phyloP scores from a whole-genome alignment of 2,888 invertebrate species.

The Mechanitis messenoides region DNA sequence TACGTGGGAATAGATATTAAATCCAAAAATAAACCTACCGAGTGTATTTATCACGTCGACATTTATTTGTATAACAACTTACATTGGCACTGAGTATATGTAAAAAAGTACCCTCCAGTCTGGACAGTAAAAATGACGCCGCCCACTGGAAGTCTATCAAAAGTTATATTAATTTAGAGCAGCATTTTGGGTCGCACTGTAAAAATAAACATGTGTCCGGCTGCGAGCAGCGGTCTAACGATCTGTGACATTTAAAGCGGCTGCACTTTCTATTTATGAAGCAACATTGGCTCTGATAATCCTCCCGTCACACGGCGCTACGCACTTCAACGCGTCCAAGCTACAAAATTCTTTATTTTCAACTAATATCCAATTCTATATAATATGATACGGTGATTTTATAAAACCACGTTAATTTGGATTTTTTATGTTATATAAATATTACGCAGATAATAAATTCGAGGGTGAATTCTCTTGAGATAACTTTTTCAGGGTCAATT shows the following conservation, averaged over 20 bases:
- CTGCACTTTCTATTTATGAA: conserved; percentile 68
- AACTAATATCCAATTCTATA: not conserved
- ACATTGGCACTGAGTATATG: conserved; percentile 7
- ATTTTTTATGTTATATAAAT: no score
- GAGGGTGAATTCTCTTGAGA: not conserved
- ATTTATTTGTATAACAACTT: conserved; percentile 2
- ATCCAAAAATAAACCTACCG: not conserved
- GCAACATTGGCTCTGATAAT: conserved; percentile 37
- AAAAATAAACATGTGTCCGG: conserved; percentile 51
- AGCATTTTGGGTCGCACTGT: conserved; percentile 53
- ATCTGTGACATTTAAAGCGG: conserved; percentile 63
- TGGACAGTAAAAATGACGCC: conserved; percentile 19
- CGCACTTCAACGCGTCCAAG: not conserved
- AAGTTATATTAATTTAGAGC: conserved; percentile 55
- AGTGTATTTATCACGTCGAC: conserved; percentile 2
- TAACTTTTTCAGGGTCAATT: not conserved
- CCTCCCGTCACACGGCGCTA: conserved; percentile 4
- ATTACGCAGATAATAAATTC: not conserved
- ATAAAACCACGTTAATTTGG: no score
- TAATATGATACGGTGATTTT: no score
- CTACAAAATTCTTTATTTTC: not conserved
- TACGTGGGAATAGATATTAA: not conserved
- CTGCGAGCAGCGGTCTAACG: conserved; percentile 29
- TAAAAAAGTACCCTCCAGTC: conserved; percentile 3
- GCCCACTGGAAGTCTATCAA: conserved; percentile 41